These are phyloP conservation scores for Scaptomyza cyrtandrae DNA, from an alignment of 2,888 invertebrate species.

Conservation along the genomic window DNA sequence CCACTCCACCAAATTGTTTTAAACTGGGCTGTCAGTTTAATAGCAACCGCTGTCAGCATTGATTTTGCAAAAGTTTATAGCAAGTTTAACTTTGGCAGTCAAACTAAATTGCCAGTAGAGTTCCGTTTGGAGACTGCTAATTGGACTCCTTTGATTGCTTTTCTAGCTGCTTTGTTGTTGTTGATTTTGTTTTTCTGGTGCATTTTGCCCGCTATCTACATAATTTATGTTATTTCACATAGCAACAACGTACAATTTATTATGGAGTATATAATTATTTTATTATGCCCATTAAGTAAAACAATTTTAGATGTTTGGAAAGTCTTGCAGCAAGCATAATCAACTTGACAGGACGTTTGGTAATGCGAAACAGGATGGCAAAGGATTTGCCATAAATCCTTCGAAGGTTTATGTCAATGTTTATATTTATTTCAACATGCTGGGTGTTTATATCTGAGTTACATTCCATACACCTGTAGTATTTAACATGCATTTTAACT, in stretches of 20 bases:
- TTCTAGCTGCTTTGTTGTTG: constrained; percentile 21
- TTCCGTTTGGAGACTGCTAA: constrained; percentile 33
- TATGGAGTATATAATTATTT: constrained; percentile 41
- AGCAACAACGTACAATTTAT: constrained; percentile 33
- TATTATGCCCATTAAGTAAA: constrained; percentile 42
- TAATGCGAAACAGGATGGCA: background rate
- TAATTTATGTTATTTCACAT: constrained; percentile 30
- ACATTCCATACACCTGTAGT: background rate
- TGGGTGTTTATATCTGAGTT: background rate
- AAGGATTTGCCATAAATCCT: background rate
- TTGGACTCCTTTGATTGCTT: constrained; percentile 42
- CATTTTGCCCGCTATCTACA: too few relatives aligned
- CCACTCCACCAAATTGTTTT: constrained; percentile 19
- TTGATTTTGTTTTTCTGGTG: too few relatives aligned
- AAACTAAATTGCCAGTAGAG: background rate
- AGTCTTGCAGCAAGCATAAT: background rate
- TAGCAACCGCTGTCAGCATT: constrained; percentile 17
- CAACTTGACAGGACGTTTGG: background rate
- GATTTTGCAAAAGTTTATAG: constrained; percentile 26
- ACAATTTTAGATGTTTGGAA: constrained; percentile 13
- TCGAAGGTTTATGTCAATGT: background rate
- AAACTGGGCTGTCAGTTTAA: constrained; percentile 27
- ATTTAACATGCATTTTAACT: too few relatives aligned
- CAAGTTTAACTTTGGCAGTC: constrained; percentile 15
- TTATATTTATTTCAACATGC: background rate